phyloP scores from a whole-genome alignment of 2,113 vertebrate genomes.

The Festucalex cinctus region DNA sequence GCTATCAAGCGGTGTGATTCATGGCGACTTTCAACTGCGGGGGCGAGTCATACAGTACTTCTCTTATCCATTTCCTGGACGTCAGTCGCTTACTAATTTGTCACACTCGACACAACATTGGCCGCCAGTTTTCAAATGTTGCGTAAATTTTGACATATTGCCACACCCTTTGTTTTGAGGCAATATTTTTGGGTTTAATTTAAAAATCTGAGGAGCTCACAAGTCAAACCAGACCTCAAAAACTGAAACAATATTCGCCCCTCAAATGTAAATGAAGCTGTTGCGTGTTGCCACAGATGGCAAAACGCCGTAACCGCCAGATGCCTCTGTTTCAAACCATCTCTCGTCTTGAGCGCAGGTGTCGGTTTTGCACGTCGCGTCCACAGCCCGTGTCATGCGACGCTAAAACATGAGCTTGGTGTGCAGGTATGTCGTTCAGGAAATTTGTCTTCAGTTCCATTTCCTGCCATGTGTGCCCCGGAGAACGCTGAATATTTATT shows the following conservation, averaged over 20 bases:
- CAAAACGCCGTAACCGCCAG: slow-evolving; percentile 2
- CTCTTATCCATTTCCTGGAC: slow-evolving; percentile 4
- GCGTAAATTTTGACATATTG: not conserved
- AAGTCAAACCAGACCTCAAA: not conserved
- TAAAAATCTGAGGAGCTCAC: not conserved
- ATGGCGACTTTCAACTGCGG: not conserved
- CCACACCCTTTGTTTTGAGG: not conserved
- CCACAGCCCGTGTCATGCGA: not conserved
- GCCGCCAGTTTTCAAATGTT: not conserved
- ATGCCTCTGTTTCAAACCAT: slow-evolving; percentile 22
- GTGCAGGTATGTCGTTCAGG: slow-evolving; percentile 49
- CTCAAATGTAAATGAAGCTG: slow-evolving; percentile 40
- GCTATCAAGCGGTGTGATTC: slow-evolving; percentile 14
- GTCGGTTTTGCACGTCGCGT: not conserved
- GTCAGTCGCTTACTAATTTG: not conserved
- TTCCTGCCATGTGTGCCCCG: slow-evolving; percentile 45
- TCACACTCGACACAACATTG: not conserved
- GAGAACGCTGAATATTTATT: slow-evolving; percentile 27
- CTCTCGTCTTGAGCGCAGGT: not conserved
- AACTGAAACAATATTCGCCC: slow-evolving; percentile 41
- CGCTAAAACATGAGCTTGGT: slow-evolving; percentile 36
- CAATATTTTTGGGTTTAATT: not conserved
- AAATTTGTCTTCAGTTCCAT: slow-evolving; percentile 58
- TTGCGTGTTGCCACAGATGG: slow-evolving; percentile 20
- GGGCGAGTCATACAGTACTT: not conserved